Conservation (phyloP, 2,888 invertebrate species). For the Xanthostigma xanthostigma region DNA sequence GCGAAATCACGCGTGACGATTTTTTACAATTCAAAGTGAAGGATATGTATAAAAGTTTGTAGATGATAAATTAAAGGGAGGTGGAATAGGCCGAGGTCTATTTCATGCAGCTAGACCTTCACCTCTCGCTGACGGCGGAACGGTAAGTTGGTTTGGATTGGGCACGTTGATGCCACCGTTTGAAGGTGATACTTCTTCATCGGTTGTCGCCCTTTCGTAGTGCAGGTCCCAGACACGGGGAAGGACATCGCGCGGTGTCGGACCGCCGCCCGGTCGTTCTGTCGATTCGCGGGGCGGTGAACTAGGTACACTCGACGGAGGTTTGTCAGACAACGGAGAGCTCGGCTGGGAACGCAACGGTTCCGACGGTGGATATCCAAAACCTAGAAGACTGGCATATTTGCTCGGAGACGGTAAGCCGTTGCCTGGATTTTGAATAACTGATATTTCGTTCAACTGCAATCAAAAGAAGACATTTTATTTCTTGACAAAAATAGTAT, state of each 20-base stretch:
- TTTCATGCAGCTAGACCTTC: slow-evolving; percentile 59
- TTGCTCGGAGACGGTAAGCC: slow-evolving; percentile 43
- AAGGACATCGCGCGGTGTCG: slow-evolving; percentile 18
- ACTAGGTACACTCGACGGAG: slow-evolving; percentile 28
- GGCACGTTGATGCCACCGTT: slow-evolving; percentile 22
- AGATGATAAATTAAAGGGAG: slow-evolving; percentile 1
- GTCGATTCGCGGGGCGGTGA: slow-evolving; percentile 25
- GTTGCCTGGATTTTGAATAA: slow-evolving; percentile 59
- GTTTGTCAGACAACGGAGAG: slow-evolving; percentile 28
- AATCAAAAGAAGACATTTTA: slow-evolving; percentile 16
- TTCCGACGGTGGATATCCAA: slow-evolving; percentile 47
- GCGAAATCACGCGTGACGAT: not conserved
- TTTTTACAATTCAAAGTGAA: slow-evolving; percentile 3
- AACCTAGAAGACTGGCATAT: slow-evolving; percentile 63
- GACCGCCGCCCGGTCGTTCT: slow-evolving; percentile 26
- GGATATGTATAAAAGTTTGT: slow-evolving; percentile 9
- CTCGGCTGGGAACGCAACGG: slow-evolving; percentile 36
- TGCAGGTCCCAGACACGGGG: slow-evolving; percentile 39
- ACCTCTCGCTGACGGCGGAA: slow-evolving; percentile 47
- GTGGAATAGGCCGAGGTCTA: slow-evolving; percentile 11
- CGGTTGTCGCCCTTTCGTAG: slow-evolving; percentile 35
- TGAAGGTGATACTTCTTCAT: slow-evolving; percentile 24
- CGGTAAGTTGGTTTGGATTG: slow-evolving; percentile 34
- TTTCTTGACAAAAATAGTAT: not conserved
- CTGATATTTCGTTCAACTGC: slow-evolving; percentile 69